These are phyloP conservation scores for Passer montanus DNA, from an alignment of 2,113 vertebrate genomes.

Conservation along the genomic window DNA sequence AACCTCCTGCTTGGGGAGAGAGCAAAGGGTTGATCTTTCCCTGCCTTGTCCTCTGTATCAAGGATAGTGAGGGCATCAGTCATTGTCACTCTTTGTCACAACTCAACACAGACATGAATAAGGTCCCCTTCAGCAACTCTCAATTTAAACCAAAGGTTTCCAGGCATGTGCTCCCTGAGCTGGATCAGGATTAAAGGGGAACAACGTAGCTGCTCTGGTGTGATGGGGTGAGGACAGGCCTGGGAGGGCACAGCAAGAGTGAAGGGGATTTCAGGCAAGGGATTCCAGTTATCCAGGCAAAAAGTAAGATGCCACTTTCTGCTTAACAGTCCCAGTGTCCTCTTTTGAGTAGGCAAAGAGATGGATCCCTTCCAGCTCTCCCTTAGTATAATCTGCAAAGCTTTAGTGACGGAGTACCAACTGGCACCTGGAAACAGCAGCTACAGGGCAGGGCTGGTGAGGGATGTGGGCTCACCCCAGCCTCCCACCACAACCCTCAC, in stretches of 20 bases:
- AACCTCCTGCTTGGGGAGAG: not conserved
- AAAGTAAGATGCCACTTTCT: not conserved
- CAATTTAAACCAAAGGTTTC: not conserved
- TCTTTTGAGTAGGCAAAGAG: not conserved
- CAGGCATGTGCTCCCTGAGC: not conserved
- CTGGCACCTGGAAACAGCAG: not conserved
- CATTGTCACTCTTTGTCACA: not conserved
- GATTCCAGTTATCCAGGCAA: not conserved
- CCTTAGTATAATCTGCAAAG: not conserved
- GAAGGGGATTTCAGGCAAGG: not conserved
- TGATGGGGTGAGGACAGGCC: not conserved
- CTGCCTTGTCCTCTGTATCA: not conserved
- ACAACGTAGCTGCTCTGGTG: rapidly evolving
- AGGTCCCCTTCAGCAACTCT: not conserved
- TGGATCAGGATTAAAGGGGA: not conserved
- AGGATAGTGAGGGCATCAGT: not conserved
- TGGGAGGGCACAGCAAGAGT: rapidly evolving
- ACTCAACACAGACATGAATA: not conserved
- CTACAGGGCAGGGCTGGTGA: not conserved
- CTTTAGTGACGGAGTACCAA: not conserved
- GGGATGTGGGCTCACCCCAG: not conserved
- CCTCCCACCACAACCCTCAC: not conserved
- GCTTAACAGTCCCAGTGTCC: not conserved
- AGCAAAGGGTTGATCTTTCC: not conserved
- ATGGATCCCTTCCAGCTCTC: not conserved